These are phyloP conservation scores for Cyprinodon brontotheroides DNA, from an alignment of 2,113 vertebrate genomes.

Conservation along the genomic window DNA sequence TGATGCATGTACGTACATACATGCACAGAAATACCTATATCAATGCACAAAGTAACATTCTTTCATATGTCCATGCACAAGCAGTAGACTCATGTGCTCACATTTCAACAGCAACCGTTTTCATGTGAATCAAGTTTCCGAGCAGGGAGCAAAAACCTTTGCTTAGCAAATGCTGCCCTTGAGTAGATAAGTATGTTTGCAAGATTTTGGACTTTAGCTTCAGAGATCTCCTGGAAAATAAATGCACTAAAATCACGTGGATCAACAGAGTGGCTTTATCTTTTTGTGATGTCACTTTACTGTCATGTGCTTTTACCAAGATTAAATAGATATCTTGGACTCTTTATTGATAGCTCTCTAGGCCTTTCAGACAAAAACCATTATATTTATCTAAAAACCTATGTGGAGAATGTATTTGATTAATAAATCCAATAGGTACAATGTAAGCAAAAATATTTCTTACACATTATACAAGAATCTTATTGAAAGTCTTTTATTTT, in stretches of 20 bases:
- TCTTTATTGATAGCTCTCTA: no score
- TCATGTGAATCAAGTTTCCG: slow-evolving; percentile 67
- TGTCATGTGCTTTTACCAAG: background rate
- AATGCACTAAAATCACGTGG: slow-evolving; percentile 50
- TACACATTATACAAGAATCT: no score
- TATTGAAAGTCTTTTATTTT: no score
- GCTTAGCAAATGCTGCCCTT: slow-evolving; percentile 68
- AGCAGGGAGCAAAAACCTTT: slow-evolving; percentile 76
- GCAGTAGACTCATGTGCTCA: slow-evolving; percentile 20
- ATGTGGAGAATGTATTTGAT: no score
- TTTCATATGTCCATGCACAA: slow-evolving; percentile 23
- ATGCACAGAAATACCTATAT: slow-evolving; percentile 14
- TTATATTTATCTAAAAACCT: no score
- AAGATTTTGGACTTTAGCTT: slow-evolving; percentile 67
- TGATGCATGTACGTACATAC: slow-evolving; percentile 10
- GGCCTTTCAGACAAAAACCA: no score
- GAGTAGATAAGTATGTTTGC: slow-evolving; percentile 72
- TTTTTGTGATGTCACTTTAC: slow-evolving; percentile 44
- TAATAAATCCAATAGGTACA: no score
- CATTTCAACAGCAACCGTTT: slow-evolving; percentile 43
- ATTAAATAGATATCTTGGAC: background rate
- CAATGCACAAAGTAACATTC: background rate
- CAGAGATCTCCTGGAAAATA: slow-evolving; percentile 57
- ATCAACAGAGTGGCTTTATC: slow-evolving; percentile 34
- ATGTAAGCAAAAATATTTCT: no score